Evolutionary conservation across 2,113 vertebrate genomes (phyloP).

Genomic region (Notothenia coriiceps): DNA sequence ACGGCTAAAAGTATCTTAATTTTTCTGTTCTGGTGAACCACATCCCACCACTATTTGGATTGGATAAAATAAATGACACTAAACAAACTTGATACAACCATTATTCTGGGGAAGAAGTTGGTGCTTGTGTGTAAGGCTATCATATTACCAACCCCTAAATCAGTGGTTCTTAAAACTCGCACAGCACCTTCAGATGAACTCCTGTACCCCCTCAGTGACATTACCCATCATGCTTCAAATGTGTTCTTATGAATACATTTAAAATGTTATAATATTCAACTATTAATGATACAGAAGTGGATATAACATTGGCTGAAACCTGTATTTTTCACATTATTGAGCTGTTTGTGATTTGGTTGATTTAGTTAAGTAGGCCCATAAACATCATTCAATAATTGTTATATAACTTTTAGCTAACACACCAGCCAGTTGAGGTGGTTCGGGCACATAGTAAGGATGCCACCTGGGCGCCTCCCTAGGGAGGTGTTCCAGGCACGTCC

Average conservation of each 20-base stretch:
- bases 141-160: conserved; percentile 43
- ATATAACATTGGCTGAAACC: background rate
- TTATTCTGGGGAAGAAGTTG: conserved; percentile 27
- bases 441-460: too few relatives aligned
- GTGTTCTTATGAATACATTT: background rate
- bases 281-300: background rate
- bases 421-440: too few relatives aligned
- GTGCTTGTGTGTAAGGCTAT: conserved; percentile 45
- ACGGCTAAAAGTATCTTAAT: conserved; percentile 28
- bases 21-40: conserved; percentile 38
- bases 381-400: too few relatives aligned
- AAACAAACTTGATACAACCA: conserved; percentile 30
- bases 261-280: background rate
- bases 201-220: background rate
- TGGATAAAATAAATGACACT: conserved; percentile 39
- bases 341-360: background rate
- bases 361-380: background rate
- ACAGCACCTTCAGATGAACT: background rate
- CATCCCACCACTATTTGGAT: conserved; percentile 35
- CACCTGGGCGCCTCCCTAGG: too few relatives aligned
- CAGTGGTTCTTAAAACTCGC: background rate
- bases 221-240: background rate
- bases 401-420: too few relatives aligned
- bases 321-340: background rate
- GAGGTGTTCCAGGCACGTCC: too few relatives aligned